Conservation (phyloP, 92 coral and sea anemone species). For the Palythoa caribaeorum region DNA sequence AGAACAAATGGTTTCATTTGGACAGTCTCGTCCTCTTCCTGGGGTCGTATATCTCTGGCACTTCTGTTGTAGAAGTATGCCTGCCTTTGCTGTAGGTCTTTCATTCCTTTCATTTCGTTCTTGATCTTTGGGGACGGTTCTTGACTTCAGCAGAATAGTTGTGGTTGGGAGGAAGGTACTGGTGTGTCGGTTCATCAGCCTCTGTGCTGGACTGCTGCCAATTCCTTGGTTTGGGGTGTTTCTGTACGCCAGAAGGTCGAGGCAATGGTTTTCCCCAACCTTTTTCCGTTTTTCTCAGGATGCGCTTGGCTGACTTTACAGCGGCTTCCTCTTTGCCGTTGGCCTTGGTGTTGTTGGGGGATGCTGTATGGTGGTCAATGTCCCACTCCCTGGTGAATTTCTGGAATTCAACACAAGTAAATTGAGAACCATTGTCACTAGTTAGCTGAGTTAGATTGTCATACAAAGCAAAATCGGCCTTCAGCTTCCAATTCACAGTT, state of each 20-base stretch:
- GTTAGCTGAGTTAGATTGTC: background rate
- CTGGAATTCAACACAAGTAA: background rate
- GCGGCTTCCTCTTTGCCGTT: constrained; percentile 42
- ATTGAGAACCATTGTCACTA: background rate
- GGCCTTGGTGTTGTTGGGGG: constrained; percentile 12
- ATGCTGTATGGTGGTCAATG: constrained; percentile 3
- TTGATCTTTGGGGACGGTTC: background rate
- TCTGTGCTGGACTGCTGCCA: constrained; percentile 44
- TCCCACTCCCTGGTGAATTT: constrained; percentile 40
- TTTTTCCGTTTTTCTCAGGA: constrained; percentile 8
- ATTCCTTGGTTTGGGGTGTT: constrained; percentile 32
- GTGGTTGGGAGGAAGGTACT: constrained; percentile 53
- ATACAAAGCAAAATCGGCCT: constrained; percentile 17
- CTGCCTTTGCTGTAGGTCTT: constrained; percentile 40
- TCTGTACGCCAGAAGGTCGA: constrained; percentile 17
- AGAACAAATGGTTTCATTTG: constrained; percentile 28
- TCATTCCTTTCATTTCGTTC: constrained; percentile 29
- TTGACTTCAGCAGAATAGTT: constrained; percentile 19
- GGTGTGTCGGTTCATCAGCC: constrained; percentile 36
- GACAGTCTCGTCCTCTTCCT: constrained; percentile 34
- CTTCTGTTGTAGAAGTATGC: constrained; percentile 31
- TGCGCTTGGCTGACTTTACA: constrained; percentile 34
- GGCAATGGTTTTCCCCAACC: constrained; percentile 32
- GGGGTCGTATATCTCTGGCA: constrained; percentile 35
- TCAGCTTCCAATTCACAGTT: constrained; percentile 12